These are phyloP conservation scores for Listronotus oregonensis DNA, from an alignment of 1,140 invertebrate species.

Conservation along the genomic window DNA sequence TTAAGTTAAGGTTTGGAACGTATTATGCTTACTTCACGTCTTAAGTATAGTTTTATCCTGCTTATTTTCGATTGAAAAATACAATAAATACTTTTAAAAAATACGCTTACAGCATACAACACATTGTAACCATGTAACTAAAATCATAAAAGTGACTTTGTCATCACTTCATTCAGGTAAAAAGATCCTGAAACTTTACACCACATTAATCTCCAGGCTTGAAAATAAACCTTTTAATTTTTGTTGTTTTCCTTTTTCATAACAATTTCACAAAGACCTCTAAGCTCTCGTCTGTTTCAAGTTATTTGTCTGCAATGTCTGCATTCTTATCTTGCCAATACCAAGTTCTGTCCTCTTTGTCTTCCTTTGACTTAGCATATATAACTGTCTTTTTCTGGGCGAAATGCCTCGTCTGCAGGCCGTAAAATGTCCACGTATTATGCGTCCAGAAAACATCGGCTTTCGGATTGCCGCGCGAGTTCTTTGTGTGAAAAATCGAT, in stretches of 20 bases:
- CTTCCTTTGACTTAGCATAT: not conserved
- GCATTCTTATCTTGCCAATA: constrained; percentile 23
- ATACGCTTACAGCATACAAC: no score
- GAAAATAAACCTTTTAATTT: constrained; percentile 21
- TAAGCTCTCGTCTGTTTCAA: constrained; percentile 2
- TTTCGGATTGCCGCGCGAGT: constrained; percentile 23
- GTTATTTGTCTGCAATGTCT: constrained; percentile 22
- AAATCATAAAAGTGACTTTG: constrained; percentile 2
- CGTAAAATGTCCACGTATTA: constrained; percentile 21
- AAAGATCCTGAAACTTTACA: constrained; percentile 18
- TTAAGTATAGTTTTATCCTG: no score
- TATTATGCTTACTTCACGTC: no score
- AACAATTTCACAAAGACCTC: constrained; percentile 25
- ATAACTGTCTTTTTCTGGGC: constrained; percentile 8
- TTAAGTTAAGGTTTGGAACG: no score
- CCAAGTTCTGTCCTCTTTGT: constrained; percentile 1
- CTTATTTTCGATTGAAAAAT: no score
- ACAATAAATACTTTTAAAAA: no score
- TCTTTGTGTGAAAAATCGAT: constrained; percentile 37
- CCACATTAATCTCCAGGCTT: constrained; percentile 23
- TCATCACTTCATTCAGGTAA: not conserved
- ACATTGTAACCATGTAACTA: no score
- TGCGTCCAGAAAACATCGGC: constrained; percentile 32
- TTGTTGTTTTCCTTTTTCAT: constrained; percentile 21
- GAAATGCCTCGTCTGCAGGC: constrained; percentile 6